phyloP scores from a whole-genome alignment of 2,888 invertebrate genomes.

The Pollenia angustigena region DNA sequence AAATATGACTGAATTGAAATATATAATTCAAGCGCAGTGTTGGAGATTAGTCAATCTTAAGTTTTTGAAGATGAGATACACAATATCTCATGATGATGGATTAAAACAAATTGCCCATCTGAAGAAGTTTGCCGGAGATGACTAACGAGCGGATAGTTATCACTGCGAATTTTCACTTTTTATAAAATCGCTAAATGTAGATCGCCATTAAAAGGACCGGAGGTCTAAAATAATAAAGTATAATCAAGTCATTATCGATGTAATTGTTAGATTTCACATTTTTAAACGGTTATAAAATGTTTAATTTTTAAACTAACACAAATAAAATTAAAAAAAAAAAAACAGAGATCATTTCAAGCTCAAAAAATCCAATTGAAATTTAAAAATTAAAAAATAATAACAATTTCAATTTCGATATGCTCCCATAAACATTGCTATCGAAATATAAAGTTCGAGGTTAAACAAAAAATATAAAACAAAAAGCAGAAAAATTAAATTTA shows the following conservation, averaged over 20 bases:
- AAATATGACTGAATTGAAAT: too few relatives aligned
- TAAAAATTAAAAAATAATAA: slow-evolving; percentile 28
- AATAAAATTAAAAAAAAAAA: background rate
- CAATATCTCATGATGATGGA: too few relatives aligned
- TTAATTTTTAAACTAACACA: slow-evolving; percentile 29
- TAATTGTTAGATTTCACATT: slow-evolving; percentile 58
- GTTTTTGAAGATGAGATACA: too few relatives aligned
- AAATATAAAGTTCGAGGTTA: slow-evolving; percentile 78
- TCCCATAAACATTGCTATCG: slow-evolving; percentile 75
- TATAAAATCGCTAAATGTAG: background rate
- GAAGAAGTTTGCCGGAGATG: too few relatives aligned
- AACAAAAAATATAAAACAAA: slow-evolving; percentile 46
- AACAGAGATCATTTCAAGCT: slow-evolving; percentile 43
- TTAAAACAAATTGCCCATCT: too few relatives aligned
- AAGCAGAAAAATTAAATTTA: slow-evolving; percentile 61
- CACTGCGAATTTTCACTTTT: too few relatives aligned
- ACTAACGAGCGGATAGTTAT: too few relatives aligned
- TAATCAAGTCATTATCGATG: too few relatives aligned
- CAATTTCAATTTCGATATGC: slow-evolving; percentile 74
- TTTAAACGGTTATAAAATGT: slow-evolving; percentile 55
- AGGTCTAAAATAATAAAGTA: background rate
- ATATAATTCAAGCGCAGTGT: too few relatives aligned
- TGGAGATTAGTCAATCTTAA: too few relatives aligned
- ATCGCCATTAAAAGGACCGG: background rate
- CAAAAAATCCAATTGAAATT: slow-evolving; percentile 50